Evolutionary conservation across 2,113 vertebrate species (phyloP), one percentile per base, ranked within the genome.

Genomic region (Leucoraja erinaceus): DNA sequence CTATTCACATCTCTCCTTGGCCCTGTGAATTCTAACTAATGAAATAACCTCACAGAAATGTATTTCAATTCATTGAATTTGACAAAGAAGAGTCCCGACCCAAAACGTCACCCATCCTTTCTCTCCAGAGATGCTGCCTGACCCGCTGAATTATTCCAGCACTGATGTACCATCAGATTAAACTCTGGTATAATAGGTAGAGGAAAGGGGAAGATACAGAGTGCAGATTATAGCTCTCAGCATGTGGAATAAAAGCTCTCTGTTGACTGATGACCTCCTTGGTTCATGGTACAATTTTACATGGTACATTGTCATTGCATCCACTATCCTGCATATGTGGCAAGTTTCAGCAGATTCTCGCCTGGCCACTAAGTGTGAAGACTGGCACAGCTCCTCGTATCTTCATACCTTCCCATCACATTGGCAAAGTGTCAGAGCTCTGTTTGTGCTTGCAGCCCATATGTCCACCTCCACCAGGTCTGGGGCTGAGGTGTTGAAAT

Each of bases 301-400:
- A n/a, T n/a, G n/a, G n/a, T n/a, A n/a, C 54, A 22, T 33, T 74
- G 68, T 72, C 90, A 70, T 38, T 91, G 18, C 72, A 91, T 47
- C 18, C 90, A 72, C 18, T 47, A 91, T 72, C 66, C 90, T 72
- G 59, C 59, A 66, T 31, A 74, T 91, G 90, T 91, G 66, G 33
- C 33, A 47, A 74, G 66, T 91, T 91, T 72, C 9, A 72, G 38
- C 68, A 91, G 68, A 72, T 91, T 12, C 1, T 28, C 72, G 90
- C 66, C 90, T 72, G 68, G 90, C 90, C 38, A 12, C 90, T 91
- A 72, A 54, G 90, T 72, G 90, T 54, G 68, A 72, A 91, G 54
- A 91, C 68, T 91, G 90, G n/a, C 31, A 91, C 31, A 72, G 66
- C 38, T 91, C 90, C 38, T 70, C 90, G 22, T 16, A 63, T 88